phyloP scores from a whole-genome alignment of 2,888 invertebrate species.

The Cantharis rufa region DNA sequence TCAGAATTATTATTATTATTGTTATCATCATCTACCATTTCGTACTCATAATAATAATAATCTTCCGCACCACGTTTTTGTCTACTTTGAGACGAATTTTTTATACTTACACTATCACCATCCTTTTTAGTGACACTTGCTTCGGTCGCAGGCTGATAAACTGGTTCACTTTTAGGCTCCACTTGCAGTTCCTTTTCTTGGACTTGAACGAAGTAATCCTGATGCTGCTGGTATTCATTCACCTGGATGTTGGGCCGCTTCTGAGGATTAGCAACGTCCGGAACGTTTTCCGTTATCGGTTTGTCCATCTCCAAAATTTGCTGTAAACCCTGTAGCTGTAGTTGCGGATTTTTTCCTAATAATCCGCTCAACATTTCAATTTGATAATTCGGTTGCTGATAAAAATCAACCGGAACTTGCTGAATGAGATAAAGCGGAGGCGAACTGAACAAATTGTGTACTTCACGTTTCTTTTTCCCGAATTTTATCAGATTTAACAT shows the following conservation, averaged over 20 bases:
- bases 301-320: slow-evolving; percentile 49
- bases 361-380: slow-evolving; percentile 57
- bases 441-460: background rate
- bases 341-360: slow-evolving; percentile 58
- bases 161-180: slow-evolving; percentile 4
- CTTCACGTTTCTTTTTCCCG: background rate
- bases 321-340: slow-evolving; percentile 59
- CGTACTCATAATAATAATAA: background rate
- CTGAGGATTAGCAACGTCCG: slow-evolving; percentile 55
- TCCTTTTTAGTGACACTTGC: background rate
- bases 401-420: background rate
- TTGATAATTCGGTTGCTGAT: slow-evolving; percentile 19
- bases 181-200: slow-evolving; percentile 43
- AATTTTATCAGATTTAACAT: slow-evolving; percentile 12
- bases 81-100: background rate
- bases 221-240: slow-evolving; percentile 10
- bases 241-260: slow-evolving; percentile 38
- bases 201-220: slow-evolving; percentile 38
- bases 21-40: background rate
- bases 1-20: background rate
- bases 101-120: slow-evolving; percentile 6
- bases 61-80: background rate
- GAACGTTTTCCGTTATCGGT: slow-evolving; percentile 58
- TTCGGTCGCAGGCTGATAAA: background rate
- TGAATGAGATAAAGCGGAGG: background rate